phyloP scores from a whole-genome alignment of 2,888 invertebrate species.

The Nephrotoma guestfalica region DNA sequence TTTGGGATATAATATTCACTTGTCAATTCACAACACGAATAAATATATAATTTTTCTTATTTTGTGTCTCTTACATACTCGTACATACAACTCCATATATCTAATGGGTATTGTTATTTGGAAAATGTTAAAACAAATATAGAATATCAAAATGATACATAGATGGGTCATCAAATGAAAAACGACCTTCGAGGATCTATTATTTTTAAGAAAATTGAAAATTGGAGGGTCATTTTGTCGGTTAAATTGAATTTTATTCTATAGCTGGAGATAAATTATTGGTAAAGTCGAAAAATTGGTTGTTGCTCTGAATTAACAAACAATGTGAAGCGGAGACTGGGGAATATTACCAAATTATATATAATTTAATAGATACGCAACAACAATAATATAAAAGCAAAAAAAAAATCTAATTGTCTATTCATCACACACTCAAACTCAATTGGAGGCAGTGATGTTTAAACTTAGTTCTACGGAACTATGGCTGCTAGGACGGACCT shows the following conservation, averaged over 20 bases:
- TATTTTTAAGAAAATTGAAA: not conserved
- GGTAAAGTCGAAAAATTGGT: not conserved
- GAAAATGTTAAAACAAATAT: slow-evolving; percentile 14
- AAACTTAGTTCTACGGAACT: not conserved
- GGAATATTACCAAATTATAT: not conserved
- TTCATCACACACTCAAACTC: not conserved
- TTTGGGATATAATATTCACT: slow-evolving; percentile 9
- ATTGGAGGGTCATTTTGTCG: not conserved
- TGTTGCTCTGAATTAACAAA: not conserved
- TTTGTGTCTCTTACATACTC: not conserved
- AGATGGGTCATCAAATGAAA: slow-evolving; percentile 14
- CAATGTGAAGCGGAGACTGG: not conserved
- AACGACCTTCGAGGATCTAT: not conserved
- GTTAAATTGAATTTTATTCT: not conserved
- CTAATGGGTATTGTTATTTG: not conserved
- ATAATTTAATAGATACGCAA: not conserved
- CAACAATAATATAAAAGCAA: not conserved
- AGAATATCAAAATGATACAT: slow-evolving; percentile 17
- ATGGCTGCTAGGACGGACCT: too few species aligned
- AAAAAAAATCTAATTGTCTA: not conserved
- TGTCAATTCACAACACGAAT: slow-evolving; percentile 15
- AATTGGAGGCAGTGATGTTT: not conserved
- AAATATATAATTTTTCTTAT: not conserved
- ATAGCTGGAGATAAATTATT: not conserved
- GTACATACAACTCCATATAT: not conserved